Base-by-base conservation (phyloP, 35 echinoderm and acorn worm genomes). In the Eucidaris tribuloides region DNA sequence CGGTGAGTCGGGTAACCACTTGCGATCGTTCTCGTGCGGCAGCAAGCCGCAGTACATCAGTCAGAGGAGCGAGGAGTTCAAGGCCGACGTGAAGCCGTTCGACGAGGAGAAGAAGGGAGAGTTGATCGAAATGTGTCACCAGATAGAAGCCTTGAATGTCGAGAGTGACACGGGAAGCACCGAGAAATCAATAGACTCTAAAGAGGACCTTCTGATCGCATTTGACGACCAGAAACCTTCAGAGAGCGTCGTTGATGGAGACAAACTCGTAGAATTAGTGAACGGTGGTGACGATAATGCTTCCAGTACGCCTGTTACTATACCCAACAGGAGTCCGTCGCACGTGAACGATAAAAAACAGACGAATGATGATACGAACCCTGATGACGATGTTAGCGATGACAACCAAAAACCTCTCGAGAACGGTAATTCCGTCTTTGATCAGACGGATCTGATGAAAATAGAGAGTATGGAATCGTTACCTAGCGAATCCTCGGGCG, bases 121-220 rank as follows among this genome's bases (percentile, higher is more conserved):
- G 33, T 62, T 79, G 40, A 35, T 87, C 5, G 78, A 60, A 18
- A 24, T 83, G 20, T 83, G 76, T 34, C 56, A 88, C 70, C 57
- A 88, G 66, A 88, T 79, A 36, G 46, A 54, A 62, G 44, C 85
- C 39, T 78, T 86, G 76, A 60, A 62, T 66, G 40, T 24, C 1
- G 58, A 62, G 7, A 31, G 60, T 42, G 59, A 88, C 1, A 70
- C 30, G 63, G 74, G 74, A 34, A 89, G 81, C 79, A 68, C 65
- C 28, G 79, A 83, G 44, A 77, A 71, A 43, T 43, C 42, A 3
- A 65, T 84, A 25, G 82, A 81, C 25, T 58, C 35, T 31, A 80
- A 62, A 37, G 46, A 90, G 41, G 82, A 94, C 62, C 81, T 90
- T 29, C 54, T 94, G 36, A 89, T 94, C 45, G 78, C 79, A 2